Percentiles rank a stretch among this genome's conserved stretches.
Evolutionary conservation across 2,888 invertebrate species (phyloP).

Genomic region (Aspidiotus rigidus): DNA sequence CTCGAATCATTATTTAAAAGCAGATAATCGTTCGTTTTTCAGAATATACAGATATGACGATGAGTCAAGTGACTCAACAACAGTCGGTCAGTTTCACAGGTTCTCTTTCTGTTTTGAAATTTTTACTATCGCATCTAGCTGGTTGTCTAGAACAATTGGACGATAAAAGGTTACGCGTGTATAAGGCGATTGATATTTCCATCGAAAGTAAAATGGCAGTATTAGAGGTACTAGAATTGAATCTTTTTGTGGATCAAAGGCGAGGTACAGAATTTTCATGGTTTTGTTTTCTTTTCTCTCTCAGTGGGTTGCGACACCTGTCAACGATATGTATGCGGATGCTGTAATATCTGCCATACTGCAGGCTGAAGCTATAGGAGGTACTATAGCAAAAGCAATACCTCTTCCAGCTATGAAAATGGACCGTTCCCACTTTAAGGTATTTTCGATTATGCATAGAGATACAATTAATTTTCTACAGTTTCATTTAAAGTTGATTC

Average conservation of each 20-base stretch:
- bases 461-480: not conserved
- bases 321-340: conserved; percentile 97
- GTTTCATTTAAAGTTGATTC: not conserved
- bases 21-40: conserved; percentile 39
- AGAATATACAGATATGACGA: conserved; percentile 93
- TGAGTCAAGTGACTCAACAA: conserved; percentile 85
- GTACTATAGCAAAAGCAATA: conserved; percentile 53
- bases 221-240: conserved; percentile 55
- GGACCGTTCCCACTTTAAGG: conserved; percentile 84
- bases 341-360: conserved; percentile 81
- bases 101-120: conserved; percentile 58
- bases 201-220: conserved; percentile 73
- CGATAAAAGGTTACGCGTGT: conserved; percentile 68
- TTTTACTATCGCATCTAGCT: conserved; percentile 68
- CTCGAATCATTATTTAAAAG: not conserved
- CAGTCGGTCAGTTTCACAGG: conserved; percentile 83
- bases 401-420: conserved; percentile 59
- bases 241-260: not conserved
- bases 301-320: conserved; percentile 86
- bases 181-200: conserved; percentile 70
- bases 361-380: conserved; percentile 59
- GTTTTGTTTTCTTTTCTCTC: conserved; percentile 37
- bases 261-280: not conserved
- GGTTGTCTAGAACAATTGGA: conserved; percentile 60
- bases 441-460: conserved; percentile 39